Percentiles rank a stretch among this genome's conserved stretches.
Conservation (phyloP, 1,140 invertebrate genomes). For the Drosophila tropicalis region DNA sequence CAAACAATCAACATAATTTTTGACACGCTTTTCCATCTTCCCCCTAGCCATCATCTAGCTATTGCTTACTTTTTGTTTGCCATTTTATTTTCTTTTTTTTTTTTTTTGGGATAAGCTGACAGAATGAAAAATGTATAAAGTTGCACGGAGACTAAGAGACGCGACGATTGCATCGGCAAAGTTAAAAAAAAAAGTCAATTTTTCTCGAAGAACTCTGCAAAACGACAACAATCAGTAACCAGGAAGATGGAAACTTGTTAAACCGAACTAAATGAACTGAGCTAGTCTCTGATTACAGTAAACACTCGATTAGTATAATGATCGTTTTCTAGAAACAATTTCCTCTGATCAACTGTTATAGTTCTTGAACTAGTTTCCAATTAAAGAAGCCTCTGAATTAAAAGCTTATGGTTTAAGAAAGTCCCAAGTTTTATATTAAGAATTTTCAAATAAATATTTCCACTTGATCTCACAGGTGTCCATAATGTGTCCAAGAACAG, state of each 20-base stretch:
- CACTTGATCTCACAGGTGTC: slow-evolving; percentile 16
- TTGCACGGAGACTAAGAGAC: slow-evolving; percentile 16
- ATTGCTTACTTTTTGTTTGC: neutral
- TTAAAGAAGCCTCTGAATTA: too few relatives aligned
- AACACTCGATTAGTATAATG: neutral
- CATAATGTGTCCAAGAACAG: neutral
- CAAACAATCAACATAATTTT: slow-evolving; percentile 79
- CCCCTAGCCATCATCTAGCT: neutral
- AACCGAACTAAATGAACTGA: too few relatives aligned
- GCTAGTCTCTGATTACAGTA: too few relatives aligned
- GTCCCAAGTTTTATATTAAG: too few relatives aligned
- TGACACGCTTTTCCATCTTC: slow-evolving; percentile 49
- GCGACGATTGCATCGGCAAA: slow-evolving; percentile 3
- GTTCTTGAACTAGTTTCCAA: too few relatives aligned
- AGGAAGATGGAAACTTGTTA: too few relatives aligned
- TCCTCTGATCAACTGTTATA: too few relatives aligned
- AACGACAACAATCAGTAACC: neutral
- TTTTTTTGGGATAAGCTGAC: slow-evolving; percentile 27
- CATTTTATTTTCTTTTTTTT: neutral
- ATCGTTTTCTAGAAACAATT: too few relatives aligned
- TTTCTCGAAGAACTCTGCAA: neutral
- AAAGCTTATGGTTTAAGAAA: too few relatives aligned
- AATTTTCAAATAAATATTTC: neutral
- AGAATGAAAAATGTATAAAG: slow-evolving; percentile 51
- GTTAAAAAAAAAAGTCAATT: neutral